A percentile compares a stretch with the other conserved stretches of the same genome.
Evolutionary conservation across 2,888 invertebrate genomes (phyloP).

Genomic region (Nomada hirtipes): DNA sequence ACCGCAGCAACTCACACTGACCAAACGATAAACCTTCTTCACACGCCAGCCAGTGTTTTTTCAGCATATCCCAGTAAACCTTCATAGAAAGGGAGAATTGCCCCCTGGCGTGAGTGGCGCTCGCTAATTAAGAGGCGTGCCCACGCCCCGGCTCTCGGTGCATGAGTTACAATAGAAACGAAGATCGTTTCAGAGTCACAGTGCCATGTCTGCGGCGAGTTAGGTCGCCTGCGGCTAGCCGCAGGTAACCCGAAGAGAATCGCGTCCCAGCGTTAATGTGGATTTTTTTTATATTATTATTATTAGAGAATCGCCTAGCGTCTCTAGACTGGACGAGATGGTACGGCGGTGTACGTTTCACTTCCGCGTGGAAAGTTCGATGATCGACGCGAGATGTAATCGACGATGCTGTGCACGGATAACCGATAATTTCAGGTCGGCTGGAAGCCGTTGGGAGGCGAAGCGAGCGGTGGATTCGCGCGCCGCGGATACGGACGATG

Average conservation of each 20-base stretch:
- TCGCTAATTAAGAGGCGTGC: slow-evolving; percentile 66
- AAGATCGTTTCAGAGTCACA: slow-evolving; percentile 34
- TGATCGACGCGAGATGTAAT: slow-evolving; percentile 59
- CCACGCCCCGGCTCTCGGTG: slow-evolving; percentile 1
- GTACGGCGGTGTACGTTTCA: slow-evolving; percentile 53
- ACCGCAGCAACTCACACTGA: background rate
- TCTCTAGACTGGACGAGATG: slow-evolving; percentile 6
- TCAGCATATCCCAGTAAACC: slow-evolving; percentile 60
- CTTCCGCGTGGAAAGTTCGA: slow-evolving; percentile 67
- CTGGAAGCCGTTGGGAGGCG: slow-evolving; percentile 32
- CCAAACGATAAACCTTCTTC: slow-evolving; percentile 55
- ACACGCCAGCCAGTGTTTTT: slow-evolving; percentile 51
- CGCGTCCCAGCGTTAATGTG: slow-evolving; percentile 50
- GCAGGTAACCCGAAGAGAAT: slow-evolving; percentile 55
- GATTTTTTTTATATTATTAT: slow-evolving; percentile 26
- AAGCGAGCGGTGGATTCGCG: background rate
- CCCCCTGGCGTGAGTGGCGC: slow-evolving; percentile 51
- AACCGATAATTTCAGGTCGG: slow-evolving; percentile 56
- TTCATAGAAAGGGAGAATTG: slow-evolving; percentile 27
- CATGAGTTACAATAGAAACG: slow-evolving; percentile 62
- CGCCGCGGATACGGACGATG: background rate
- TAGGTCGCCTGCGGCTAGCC: slow-evolving; percentile 54
- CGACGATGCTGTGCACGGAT: slow-evolving; percentile 55
- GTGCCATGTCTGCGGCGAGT: slow-evolving; percentile 4
- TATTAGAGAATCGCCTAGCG: slow-evolving; percentile 34